phyloP scores from a whole-genome alignment of 2,888 invertebrate genomes.

The Atethmia centrago region DNA sequence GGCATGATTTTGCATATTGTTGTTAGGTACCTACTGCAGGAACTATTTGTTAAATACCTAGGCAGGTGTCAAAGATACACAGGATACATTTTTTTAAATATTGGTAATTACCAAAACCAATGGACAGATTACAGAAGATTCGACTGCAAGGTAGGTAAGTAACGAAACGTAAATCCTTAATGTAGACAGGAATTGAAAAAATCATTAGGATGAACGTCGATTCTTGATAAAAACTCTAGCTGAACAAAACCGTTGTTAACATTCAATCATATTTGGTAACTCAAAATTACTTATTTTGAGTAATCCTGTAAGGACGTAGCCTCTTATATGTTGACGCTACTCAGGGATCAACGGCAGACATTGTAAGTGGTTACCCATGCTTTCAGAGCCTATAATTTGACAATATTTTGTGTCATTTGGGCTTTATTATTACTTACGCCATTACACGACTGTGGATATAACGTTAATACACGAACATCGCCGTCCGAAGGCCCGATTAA shows the following conservation, averaged over 20 bases:
- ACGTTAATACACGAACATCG: constrained; percentile 86
- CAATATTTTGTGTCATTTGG: constrained; percentile 91
- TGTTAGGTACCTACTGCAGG: neutral
- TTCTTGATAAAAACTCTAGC: neutral
- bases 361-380: constrained; percentile 89
- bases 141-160: neutral
- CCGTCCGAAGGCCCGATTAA: constrained; percentile 86
- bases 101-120: neutral
- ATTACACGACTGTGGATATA: constrained; percentile 89
- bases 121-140: no score
- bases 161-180: neutral
- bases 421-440: constrained; percentile 90
- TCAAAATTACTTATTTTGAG: neutral
- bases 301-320: constrained; percentile 2
- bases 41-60: neutral
- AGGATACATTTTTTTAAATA: neutral
- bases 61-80: neutral
- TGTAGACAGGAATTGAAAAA: neutral
- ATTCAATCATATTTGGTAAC: neutral
- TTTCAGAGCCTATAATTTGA: constrained; percentile 90
- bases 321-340: constrained; percentile 78
- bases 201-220: neutral
- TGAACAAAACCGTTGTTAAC: neutral
- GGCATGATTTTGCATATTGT: constrained; percentile 19
- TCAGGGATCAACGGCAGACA: constrained; percentile 84